A percentile compares a stretch with the other conserved stretches of the same genome.
phyloP scores from a whole-genome alignment of 2,797 vertebrate species.

The Nannoperca australis region DNA sequence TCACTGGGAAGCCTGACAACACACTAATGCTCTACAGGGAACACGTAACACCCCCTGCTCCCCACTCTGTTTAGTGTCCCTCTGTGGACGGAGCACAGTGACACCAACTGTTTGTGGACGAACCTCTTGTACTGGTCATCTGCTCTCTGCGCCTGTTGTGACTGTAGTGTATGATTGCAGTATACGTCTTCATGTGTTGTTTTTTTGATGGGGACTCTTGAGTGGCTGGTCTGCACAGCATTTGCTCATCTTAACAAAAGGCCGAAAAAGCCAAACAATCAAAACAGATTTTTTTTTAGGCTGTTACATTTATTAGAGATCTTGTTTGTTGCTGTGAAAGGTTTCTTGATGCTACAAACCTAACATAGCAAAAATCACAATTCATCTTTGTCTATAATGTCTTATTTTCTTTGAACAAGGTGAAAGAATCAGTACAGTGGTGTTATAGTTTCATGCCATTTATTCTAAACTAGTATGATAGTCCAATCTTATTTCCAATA shows the following conservation, averaged over 20 bases:
- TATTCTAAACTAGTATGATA: neutral
- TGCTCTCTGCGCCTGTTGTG: slow-evolving; percentile 54
- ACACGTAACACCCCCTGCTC: slow-evolving; percentile 46
- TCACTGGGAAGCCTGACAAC: slow-evolving; percentile 66
- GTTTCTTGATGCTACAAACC: neutral
- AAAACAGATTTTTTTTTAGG: too few species aligned
- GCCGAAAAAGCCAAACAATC: slow-evolving; percentile 15
- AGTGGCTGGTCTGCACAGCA: neutral
- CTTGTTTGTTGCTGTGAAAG: neutral
- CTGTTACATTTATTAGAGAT: too few species aligned
- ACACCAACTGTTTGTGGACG: slow-evolving; percentile 56
- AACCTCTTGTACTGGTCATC: slow-evolving; percentile 59
- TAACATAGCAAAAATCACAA: neutral
- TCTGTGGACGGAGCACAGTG: slow-evolving; percentile 58
- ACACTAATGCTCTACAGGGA: slow-evolving; percentile 54
- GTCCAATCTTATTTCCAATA: neutral
- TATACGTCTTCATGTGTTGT: slow-evolving; percentile 27
- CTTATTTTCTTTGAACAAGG: neutral
- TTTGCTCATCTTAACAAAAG: neutral
- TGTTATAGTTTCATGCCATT: too few species aligned
- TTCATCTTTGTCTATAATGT: neutral
- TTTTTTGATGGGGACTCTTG: slow-evolving; percentile 32
- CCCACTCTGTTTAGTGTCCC: slow-evolving; percentile 49
- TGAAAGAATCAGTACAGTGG: neutral
- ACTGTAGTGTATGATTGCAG: slow-evolving; percentile 41